A percentile compares a stretch with the other conserved stretches of the same genome.
Evolutionary conservation across 1,140 invertebrate genomes (phyloP).

Genomic region (Bombyx mori): ASM3026992v2 NC_085129.1:2568501-2569000

Average conservation of each 20-base stretch:
- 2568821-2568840: not conserved
- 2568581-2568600: conserved; percentile 45
- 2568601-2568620: conserved; percentile 52
- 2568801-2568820: not conserved
- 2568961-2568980: too few relatives aligned
- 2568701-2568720: not conserved
- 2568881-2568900: too few relatives aligned
- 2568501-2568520: too few relatives aligned
- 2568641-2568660: conserved; percentile 41
- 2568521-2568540: too few relatives aligned
- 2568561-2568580: conserved; percentile 50
- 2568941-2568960: too few relatives aligned
- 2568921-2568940: too few relatives aligned
- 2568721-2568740: not conserved
- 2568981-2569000: too few relatives aligned
- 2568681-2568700: conserved; percentile 20
- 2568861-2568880: too few relatives aligned
- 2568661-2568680: conserved; percentile 35
- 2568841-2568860: too few relatives aligned
- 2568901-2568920: too few relatives aligned
- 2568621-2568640: conserved; percentile 50
- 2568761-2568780: not conserved
- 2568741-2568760: not conserved
- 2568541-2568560: not conserved
- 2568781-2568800: not conserved